Evolutionary conservation across 2,797 vertebrate genomes (phyloP).

Genomic region (Morelia viridis): DNA sequence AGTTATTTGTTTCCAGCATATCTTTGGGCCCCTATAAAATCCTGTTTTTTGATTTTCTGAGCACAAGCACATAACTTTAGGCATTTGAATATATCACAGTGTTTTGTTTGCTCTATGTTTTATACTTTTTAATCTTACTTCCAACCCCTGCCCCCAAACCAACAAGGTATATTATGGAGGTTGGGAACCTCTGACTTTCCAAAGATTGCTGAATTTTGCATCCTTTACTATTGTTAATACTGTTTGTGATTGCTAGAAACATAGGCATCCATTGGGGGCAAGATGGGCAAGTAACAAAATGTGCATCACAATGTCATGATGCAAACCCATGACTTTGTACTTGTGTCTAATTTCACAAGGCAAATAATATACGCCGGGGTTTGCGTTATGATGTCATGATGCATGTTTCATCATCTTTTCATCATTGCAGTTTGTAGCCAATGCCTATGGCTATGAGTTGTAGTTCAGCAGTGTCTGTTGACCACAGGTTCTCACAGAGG

Average conservation of each 20-base stretch:
- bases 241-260: background rate
- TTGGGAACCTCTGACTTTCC: background rate
- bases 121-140: background rate
- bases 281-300: background rate
- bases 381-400: background rate
- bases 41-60: too few species aligned
- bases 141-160: background rate
- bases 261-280: background rate
- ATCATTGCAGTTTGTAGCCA: background rate
- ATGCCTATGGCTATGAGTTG: background rate
- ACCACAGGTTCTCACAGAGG: background rate
- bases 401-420: background rate
- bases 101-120: background rate
- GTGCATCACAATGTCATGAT: background rate
- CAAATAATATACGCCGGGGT: background rate
- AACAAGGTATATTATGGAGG: background rate
- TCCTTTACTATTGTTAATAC: background rate
- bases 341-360: background rate
- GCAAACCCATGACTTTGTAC: background rate
- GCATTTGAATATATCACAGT: background rate
- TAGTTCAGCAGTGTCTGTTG: background rate
- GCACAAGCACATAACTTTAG: background rate
- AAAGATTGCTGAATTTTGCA: background rate
- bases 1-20: background rate
- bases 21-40: background rate